phyloP scores from a whole-genome alignment of 1,140 invertebrate species.

The Tribolium madens region DNA sequence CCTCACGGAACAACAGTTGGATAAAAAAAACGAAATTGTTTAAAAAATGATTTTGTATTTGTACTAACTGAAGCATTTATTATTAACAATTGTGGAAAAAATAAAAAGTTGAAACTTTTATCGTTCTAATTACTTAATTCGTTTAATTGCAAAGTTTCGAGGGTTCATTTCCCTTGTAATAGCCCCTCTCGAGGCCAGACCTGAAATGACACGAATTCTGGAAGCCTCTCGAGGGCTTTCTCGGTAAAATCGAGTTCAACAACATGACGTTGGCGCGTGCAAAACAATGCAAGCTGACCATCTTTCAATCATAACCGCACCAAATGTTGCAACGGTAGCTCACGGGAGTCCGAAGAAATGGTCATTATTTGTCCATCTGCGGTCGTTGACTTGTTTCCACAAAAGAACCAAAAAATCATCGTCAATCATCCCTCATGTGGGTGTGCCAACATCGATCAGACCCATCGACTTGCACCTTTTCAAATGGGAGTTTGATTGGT shows the following conservation, averaged over 20 bases:
- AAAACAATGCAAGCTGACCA: constrained; percentile 36
- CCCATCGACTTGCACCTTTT: constrained; percentile 8
- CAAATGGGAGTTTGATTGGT: constrained; percentile 52
- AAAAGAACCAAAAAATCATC: constrained; percentile 42
- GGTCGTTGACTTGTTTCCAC: constrained; percentile 42
- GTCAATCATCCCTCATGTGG: constrained; percentile 44
- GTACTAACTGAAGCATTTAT: constrained; percentile 20
- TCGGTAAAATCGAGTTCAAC: constrained; percentile 22
- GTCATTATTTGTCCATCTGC: constrained; percentile 52
- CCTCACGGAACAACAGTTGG: constrained; percentile 45
- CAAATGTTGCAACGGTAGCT: constrained; percentile 43
- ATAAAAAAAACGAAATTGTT: constrained; percentile 49
- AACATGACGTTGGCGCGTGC: background rate
- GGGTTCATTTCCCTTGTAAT: background rate
- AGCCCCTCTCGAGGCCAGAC: background rate
- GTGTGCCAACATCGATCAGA: constrained; percentile 30
- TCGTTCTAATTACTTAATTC: background rate
- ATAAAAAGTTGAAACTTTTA: background rate
- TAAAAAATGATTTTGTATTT: constrained; percentile 35
- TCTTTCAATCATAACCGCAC: constrained; percentile 1
- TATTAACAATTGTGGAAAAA: constrained; percentile 11
- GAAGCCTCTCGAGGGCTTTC: background rate
- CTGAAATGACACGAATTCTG: constrained; percentile 8
- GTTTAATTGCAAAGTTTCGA: background rate
- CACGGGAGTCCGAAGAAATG: constrained; percentile 36